Base-by-base conservation (phyloP, 2,113 vertebrate species). In the Lepisosteus oculatus region DNA sequence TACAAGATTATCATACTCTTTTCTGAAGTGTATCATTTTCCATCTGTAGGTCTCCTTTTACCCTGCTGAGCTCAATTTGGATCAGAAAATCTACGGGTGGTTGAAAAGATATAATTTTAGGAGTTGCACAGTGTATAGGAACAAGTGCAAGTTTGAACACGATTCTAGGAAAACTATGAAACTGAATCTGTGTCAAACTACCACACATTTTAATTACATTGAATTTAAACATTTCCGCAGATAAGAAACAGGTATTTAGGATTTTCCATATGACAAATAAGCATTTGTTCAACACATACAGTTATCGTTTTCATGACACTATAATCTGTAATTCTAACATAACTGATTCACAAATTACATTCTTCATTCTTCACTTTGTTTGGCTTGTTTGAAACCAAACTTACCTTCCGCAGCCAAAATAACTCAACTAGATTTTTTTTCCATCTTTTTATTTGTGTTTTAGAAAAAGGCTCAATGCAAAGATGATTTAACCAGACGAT, bases 401-500 rank as follows among this genome's bases (percentile, higher is more conserved):
- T 62, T 15, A 51, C 55, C 11, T 43, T 75, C 61, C 55, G 66
- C 45, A 72, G 9, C 8, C 62, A 6, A 9, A 72, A 69, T 63
- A 43, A 51, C 47, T 55, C 5, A 51, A 51, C 5, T 51, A 51
- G 47, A 9, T 51, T 51, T 5, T 51, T 66, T 76, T 67, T 1
- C 57, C 76, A 72, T 80, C 17, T 76, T 77, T 77, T 67, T 69
- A 74, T 79, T 79, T 29, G 1, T 29, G 74, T 56, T 62, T 47
- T 63, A 66, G 66, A 67, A 67, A 14, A 61, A 75, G 70, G 56
- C 29, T 71, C 70, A 42, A 11, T 41, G 41, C 29, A 45, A 17
- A 66, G 71, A 67, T 59, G 17, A 17, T 80, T 73, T 75, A 74
- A 76, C 72, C 61, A 68, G 8, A 54, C 3, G 51, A 65, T 7